Percentiles rank a stretch among this genome's conserved stretches.
phyloP scores from a whole-genome alignment of 2,888 invertebrate genomes.

The Diloba caeruleocephala region DNA sequence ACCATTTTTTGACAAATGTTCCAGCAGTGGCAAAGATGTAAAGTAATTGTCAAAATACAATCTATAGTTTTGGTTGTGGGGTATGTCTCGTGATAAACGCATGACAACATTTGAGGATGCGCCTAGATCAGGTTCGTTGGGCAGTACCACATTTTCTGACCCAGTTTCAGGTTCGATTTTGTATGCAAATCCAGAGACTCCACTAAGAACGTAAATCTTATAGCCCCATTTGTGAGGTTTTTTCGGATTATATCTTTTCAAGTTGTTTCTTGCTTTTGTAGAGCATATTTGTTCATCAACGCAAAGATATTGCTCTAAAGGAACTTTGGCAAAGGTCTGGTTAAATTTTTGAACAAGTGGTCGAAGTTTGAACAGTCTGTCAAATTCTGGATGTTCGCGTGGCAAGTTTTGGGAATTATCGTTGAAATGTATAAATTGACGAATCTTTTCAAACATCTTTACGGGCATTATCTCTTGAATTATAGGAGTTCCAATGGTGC shows the following conservation, averaged over 20 bases:
- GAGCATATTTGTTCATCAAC: slow-evolving; percentile 57
- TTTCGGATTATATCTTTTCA: no score
- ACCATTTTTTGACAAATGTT: no score
- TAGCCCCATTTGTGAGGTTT: neutral
- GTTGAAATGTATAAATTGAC: slow-evolving; percentile 33
- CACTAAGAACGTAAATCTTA: no score
- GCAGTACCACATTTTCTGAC: slow-evolving; percentile 43
- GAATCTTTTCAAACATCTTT: slow-evolving; percentile 10
- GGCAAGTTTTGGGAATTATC: slow-evolving; percentile 26
- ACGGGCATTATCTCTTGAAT: slow-evolving; percentile 2
- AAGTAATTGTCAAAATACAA: slow-evolving; percentile 56
- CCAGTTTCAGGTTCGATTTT: slow-evolving; percentile 62
- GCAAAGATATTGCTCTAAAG: slow-evolving; percentile 30
- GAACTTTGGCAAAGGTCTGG: slow-evolving; percentile 16
- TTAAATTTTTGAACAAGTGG: slow-evolving; percentile 24
- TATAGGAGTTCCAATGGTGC: neutral
- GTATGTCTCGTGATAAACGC: slow-evolving; percentile 57
- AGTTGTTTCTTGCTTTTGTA: slow-evolving; percentile 28
- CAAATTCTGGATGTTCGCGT: slow-evolving; percentile 18
- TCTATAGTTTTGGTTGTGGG: slow-evolving; percentile 55
- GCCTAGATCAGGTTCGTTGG: slow-evolving; percentile 56
- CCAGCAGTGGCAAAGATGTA: slow-evolving; percentile 9
- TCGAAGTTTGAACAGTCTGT: slow-evolving; percentile 27
- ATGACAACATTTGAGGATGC: slow-evolving; percentile 60
- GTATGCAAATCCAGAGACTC: slow-evolving; percentile 30